Conservation (phyloP, 2,113 vertebrate species). For the Vireo altiloquus region DNA sequence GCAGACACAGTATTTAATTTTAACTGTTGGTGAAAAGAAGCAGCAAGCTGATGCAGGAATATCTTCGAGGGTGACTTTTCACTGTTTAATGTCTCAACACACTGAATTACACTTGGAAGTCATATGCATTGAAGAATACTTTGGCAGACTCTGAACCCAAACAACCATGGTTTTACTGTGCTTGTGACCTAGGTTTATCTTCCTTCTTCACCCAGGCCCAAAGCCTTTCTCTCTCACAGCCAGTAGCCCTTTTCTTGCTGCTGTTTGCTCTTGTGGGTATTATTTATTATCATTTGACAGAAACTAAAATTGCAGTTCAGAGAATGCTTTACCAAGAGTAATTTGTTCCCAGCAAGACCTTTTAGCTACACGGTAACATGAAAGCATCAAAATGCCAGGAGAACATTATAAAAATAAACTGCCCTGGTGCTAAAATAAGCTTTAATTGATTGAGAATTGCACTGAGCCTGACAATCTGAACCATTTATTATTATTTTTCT, state of each 20-base stretch:
- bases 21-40: neutral
- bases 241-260: neutral
- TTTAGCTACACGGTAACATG: neutral
- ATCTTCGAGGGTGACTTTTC: neutral
- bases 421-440: constrained; percentile 45
- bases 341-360: constrained; percentile 42
- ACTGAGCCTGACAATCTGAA: constrained; percentile 25
- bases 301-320: neutral
- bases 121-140: neutral
- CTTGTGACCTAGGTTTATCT: neutral
- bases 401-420: constrained; percentile 36
- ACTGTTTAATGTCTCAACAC: neutral
- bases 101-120: neutral
- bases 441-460: constrained; percentile 61
- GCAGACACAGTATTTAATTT: neutral
- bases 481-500: constrained; percentile 51
- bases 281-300: neutral
- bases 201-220: neutral
- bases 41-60: neutral
- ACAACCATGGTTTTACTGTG: neutral
- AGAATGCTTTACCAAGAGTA: neutral
- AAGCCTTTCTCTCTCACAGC: neutral
- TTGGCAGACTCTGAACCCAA: neutral
- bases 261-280: neutral
- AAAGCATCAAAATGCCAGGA: constrained; percentile 32